Percentiles rank a stretch among this genome's conserved stretches.
These are phyloP conservation scores for Drosophila guanche DNA, from an alignment of 1,140 invertebrate genomes.

Conservation along the genomic window DNA sequence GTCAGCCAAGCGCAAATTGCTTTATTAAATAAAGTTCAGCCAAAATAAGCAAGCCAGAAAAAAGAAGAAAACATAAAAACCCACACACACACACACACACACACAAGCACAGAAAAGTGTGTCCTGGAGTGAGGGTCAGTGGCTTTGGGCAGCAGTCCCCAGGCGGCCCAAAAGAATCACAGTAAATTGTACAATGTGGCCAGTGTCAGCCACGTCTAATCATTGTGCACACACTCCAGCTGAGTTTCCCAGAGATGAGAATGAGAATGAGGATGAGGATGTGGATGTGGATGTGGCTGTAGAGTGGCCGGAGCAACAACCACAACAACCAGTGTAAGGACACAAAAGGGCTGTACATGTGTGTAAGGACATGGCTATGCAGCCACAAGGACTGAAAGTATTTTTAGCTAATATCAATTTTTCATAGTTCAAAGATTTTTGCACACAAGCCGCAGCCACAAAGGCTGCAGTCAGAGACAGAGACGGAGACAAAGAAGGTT, in stretches of 20 bases:
- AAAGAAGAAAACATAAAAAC: constrained; percentile 45
- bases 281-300: neutral
- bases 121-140: constrained; percentile 4
- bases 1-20: constrained; percentile 82
- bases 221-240: constrained; percentile 79
- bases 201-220: constrained; percentile 69
- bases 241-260: constrained; percentile 29
- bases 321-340: neutral
- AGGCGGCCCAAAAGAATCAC: constrained; percentile 54
- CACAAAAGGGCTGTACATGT: constrained; percentile 42
- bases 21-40: constrained; percentile 81
- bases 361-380: constrained; percentile 41
- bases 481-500: constrained; percentile 29
- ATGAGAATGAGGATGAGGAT: constrained; percentile 1
- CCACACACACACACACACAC: constrained; percentile 13
- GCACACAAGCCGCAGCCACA: constrained; percentile 37
- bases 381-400: constrained; percentile 74
- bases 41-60: constrained; percentile 72
- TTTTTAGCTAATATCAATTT: constrained; percentile 83
- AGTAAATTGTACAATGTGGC: constrained; percentile 76
- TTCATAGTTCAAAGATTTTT: constrained; percentile 82
- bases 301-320: constrained; percentile 24
- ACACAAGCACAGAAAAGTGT: neutral
- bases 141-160: constrained; percentile 13
- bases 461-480: neutral